Conservation (phyloP, 2,888 invertebrate species). For the Neuroscelio doddi region DNA sequence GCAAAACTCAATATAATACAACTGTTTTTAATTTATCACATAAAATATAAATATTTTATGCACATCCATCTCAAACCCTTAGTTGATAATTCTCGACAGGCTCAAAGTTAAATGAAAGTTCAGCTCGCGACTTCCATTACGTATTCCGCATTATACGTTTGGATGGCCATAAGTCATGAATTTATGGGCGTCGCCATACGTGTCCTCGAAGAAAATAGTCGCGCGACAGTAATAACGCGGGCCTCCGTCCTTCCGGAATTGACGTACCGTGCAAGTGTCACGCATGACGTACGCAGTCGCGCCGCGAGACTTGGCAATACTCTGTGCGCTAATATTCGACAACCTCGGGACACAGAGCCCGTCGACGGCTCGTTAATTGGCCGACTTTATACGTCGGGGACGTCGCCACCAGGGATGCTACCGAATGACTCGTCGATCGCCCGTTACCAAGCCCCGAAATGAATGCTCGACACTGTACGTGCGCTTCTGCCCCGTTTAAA, state of each 20-base stretch:
- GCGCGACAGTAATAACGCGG: constrained; percentile 40
- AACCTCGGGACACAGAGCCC: constrained; percentile 27
- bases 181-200: constrained; percentile 51
- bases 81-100: constrained; percentile 21
- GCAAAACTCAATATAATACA: too few species aligned
- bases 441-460: constrained; percentile 11
- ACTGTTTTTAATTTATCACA: too few species aligned
- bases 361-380: constrained; percentile 33
- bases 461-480: constrained; percentile 5
- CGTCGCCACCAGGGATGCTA: constrained; percentile 32
- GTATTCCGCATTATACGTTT: constrained; percentile 50
- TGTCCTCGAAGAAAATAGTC: constrained; percentile 48
- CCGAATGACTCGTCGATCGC: constrained; percentile 31
- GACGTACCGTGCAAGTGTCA: constrained; percentile 30
- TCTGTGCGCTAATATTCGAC: constrained; percentile 46
- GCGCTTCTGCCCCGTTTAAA: too few species aligned
- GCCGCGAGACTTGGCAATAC: too few species aligned
- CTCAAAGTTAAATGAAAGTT: constrained; percentile 50
- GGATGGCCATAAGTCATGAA: constrained; percentile 53
- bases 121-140: constrained; percentile 40
- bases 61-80: constrained; percentile 18
- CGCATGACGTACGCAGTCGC: constrained; percentile 32
- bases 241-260: constrained; percentile 40
- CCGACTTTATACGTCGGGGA: constrained; percentile 23
- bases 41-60: too few species aligned